Percentiles rank a stretch among this genome's conserved stretches.
Conservation (phyloP, 2,888 invertebrate genomes). For the Lysandra bellargus region DNA sequence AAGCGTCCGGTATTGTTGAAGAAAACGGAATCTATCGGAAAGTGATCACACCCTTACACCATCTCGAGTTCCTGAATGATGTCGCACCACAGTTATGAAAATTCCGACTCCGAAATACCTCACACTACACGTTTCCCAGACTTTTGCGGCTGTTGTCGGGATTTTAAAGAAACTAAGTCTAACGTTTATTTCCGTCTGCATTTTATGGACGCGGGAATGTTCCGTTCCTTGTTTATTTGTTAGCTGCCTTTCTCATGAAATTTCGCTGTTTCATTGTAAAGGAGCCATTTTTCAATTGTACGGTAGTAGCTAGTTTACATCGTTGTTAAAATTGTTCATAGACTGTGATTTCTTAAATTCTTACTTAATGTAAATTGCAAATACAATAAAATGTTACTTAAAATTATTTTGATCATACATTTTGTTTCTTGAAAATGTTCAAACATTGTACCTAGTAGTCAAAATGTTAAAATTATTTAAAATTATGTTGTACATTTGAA, state of each 20-base stretch:
- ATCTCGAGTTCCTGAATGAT: conserved; percentile 59
- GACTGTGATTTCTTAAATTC: background rate
- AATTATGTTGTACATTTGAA: no score
- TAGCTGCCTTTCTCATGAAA: conserved; percentile 75
- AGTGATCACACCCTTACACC: conserved; percentile 58
- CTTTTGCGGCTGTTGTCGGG: conserved; percentile 75
- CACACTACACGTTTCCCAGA: conserved; percentile 75
- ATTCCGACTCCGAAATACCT: conserved; percentile 74
- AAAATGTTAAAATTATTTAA: no score
- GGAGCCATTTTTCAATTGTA: conserved; percentile 59
- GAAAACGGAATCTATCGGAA: conserved; percentile 54
- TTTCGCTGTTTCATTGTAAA: conserved; percentile 78
- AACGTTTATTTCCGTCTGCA: conserved; percentile 74
- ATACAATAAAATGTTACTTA: background rate
- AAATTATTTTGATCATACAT: no score
- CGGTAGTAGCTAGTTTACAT: conserved; percentile 13
- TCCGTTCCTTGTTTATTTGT: conserved; percentile 75
- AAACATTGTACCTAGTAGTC: no score
- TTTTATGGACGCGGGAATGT: conserved; percentile 77
- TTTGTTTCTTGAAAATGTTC: no score
- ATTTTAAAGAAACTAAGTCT: conserved; percentile 73
- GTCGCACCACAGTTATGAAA: conserved; percentile 71
- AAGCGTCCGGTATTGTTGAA: conserved; percentile 32
- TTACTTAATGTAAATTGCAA: background rate
- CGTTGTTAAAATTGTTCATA: background rate